Base-by-base conservation (phyloP, 1,140 invertebrate genomes). In the Mycetomoellerius zeteki region DNA sequence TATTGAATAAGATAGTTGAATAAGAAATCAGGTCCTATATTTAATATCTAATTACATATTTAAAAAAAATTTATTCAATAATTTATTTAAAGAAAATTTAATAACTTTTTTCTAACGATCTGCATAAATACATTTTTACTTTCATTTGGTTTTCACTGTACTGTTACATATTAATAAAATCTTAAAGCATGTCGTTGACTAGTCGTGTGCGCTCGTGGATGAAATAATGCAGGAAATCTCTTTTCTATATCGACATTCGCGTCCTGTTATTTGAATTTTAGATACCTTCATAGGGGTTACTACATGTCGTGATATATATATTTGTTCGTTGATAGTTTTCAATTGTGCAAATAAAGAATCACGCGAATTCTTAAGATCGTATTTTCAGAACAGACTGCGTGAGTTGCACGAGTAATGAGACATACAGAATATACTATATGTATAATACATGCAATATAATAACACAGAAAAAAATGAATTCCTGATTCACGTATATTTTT, bases 181-280 rank as follows among this genome's bases (percentile, higher is more conserved):
- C 14, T 52, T 37, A 21, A 58, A 58, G n/a, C 14, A 27, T 27
- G 21, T 7, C 30, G 7, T 37, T 37, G 33, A 37, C 33, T 37
- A 37, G 7, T 37, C 33, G 33, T 62, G 52, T 56, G 30, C 30
- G 6, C 8, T 47, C 10, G 3, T n/a, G 19, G 14, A 24, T 60
- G 24, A 47, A 77, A 64, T 43, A 47, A 76, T n/a, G 33, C 54
- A 19, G 6, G 3, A 24, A 77, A 47, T 24, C 21, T 87, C 64
- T 52, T 50, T 64, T 14, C 19, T 10, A 16, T 33, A 54, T 50
- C 69, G 37, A 24, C 3, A 62, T 54, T 50, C 7, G 30, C 8
- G n/a, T 33, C 37, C n/a, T 33, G 52, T 8, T 64, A 72, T 89
- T 89, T 89, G 71, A 86, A 89, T 86, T 77, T 65, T 71, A 86